Percentiles rank a stretch among this genome's conserved stretches.
Evolutionary conservation across 2,888 invertebrate genomes (phyloP).

Genomic region (Cryptops parisi): DNA sequence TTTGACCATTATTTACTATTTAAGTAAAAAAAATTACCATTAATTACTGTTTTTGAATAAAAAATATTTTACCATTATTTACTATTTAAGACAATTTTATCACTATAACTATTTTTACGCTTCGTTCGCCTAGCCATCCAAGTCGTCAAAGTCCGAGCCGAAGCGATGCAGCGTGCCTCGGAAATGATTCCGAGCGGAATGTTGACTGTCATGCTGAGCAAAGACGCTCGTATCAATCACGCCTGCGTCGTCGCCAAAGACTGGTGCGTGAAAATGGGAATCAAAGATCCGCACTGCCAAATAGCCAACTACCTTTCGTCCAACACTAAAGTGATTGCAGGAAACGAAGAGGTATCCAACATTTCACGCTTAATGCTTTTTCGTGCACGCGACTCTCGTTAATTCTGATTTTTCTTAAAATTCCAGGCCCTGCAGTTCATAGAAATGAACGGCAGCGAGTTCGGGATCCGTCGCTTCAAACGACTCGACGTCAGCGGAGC

Average conservation of each 20-base stretch:
- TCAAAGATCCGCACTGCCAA: slow-evolving; percentile 41
- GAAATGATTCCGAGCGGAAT: slow-evolving; percentile 60
- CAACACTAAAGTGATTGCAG: slow-evolving; percentile 74
- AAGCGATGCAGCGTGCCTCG: slow-evolving; percentile 78
- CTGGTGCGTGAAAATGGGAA: slow-evolving; percentile 15
- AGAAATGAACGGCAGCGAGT: slow-evolving; percentile 46
- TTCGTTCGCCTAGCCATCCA: slow-evolving; percentile 49
- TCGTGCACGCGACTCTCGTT: neutral
- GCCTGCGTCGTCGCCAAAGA: slow-evolving; percentile 16
- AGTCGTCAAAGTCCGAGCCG: slow-evolving; percentile 62
- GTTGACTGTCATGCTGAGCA: slow-evolving; percentile 59
- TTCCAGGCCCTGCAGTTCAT: slow-evolving; percentile 52
- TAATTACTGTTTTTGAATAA: neutral
- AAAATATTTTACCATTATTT: neutral
- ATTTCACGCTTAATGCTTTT: too few species aligned
- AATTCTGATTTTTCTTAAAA: slow-evolving; percentile 12
- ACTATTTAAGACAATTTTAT: too few species aligned
- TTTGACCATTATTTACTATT: too few species aligned
- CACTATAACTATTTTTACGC: too few species aligned
- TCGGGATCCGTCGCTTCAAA: slow-evolving; percentile 44
- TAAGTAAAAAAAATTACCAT: too few species aligned
- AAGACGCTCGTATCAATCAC: slow-evolving; percentile 33
- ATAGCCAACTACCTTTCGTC: slow-evolving; percentile 74
- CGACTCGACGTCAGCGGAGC: slow-evolving; percentile 70
- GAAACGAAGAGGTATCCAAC: slow-evolving; percentile 56